Percentiles rank a stretch among this genome's conserved stretches.
Conservation (phyloP, 2,113 vertebrate species). For the Strix aluco region DNA sequence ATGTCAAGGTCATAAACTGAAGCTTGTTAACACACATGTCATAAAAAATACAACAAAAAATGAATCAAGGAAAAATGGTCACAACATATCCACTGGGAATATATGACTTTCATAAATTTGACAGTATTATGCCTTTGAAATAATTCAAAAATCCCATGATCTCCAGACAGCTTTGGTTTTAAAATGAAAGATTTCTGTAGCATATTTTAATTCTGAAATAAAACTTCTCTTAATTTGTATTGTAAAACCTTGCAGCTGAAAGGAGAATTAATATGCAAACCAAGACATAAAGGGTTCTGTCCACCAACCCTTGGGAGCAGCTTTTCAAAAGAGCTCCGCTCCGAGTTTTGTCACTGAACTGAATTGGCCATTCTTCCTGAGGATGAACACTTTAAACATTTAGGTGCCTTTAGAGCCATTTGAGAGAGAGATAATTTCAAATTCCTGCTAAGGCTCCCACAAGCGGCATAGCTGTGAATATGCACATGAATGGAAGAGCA, state of each 20-base stretch:
- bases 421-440: neutral
- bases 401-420: neutral
- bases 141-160: neutral
- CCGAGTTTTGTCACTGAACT: neutral
- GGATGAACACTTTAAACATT: neutral
- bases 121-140: neutral
- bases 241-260: neutral
- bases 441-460: neutral
- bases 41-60: neutral
- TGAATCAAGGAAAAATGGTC: neutral
- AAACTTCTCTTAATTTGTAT: neutral
- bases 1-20: constrained; percentile 58
- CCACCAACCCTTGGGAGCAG: neutral
- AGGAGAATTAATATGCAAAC: neutral
- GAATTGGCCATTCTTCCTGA: neutral
- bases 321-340: neutral
- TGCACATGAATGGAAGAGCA: rapidly evolving
- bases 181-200: neutral
- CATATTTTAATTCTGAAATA: neutral
- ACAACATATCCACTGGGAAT: neutral
- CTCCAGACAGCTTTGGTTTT: neutral
- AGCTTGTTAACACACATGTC: constrained; percentile 13
- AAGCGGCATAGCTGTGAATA: neutral
- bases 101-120: neutral
- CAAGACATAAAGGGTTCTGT: neutral